Percentiles rank a stretch among this genome's conserved stretches.
Conservation (phyloP, 2,113 vertebrate species). For the Leptobrachium ailaonicum region DNA sequence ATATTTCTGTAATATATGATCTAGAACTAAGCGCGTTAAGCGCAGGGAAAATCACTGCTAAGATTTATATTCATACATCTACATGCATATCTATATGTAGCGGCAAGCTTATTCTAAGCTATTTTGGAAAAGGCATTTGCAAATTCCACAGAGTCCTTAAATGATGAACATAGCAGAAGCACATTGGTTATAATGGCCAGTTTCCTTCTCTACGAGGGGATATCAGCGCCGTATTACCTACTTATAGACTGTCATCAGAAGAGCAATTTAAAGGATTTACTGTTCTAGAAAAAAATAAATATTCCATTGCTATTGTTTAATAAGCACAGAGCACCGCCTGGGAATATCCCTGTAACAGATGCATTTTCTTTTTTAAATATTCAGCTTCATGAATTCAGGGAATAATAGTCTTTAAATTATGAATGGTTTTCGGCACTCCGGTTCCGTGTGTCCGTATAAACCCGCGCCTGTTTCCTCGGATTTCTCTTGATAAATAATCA, state of each 20-base stretch:
- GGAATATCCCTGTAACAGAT: slow-evolving; percentile 42
- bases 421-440: background rate
- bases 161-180: slow-evolving; percentile 32
- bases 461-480: background rate
- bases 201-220: background rate
- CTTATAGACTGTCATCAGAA: slow-evolving; percentile 36
- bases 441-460: background rate
- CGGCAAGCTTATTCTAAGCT: slow-evolving; percentile 11
- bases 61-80: slow-evolving; percentile 31
- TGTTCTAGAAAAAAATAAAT: slow-evolving; percentile 16
- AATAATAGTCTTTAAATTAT: slow-evolving; percentile 42
- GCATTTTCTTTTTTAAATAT: slow-evolving; percentile 47
- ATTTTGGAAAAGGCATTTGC: slow-evolving; percentile 17
- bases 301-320: slow-evolving; percentile 34
- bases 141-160: slow-evolving; percentile 43
- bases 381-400: slow-evolving; percentile 31
- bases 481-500: slow-evolving; percentile 4
- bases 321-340: slow-evolving; percentile 30
- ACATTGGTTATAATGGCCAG: slow-evolving; percentile 10
- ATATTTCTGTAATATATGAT: slow-evolving; percentile 10
- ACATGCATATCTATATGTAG: slow-evolving; percentile 10
- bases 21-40: slow-evolving; percentile 6
- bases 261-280: slow-evolving; percentile 40
- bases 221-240: slow-evolving; percentile 18
- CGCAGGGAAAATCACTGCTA: slow-evolving; percentile 23